Percentiles rank a stretch among this genome's conserved stretches.
These are phyloP conservation scores for Pseudoips prasinana DNA, from an alignment of 2,888 invertebrate species.

Conservation along the genomic window DNA sequence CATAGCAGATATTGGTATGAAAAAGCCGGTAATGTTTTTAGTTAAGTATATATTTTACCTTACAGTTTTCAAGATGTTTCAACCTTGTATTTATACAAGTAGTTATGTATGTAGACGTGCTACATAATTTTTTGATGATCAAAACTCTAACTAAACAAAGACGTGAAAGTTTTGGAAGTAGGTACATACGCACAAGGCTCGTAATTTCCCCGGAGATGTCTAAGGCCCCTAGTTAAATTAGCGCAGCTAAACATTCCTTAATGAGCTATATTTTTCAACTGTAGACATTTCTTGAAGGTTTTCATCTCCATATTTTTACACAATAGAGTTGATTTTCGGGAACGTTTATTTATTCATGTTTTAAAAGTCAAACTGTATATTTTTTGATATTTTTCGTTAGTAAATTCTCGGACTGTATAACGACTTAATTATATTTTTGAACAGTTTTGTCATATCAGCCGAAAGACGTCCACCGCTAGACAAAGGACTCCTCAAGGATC, in stretches of 20 bases:
- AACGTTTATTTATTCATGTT: constrained; percentile 25
- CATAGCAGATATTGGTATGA: too few relatives aligned
- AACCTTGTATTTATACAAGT: too few relatives aligned
- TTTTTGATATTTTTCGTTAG: constrained; percentile 5
- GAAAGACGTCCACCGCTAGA: too few relatives aligned
- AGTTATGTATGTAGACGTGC: too few relatives aligned
- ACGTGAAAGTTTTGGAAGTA: constrained; percentile 55
- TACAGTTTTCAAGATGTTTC: too few relatives aligned
- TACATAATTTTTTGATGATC: constrained; percentile 39
- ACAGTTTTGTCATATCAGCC: too few relatives aligned
- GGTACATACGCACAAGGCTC: constrained; percentile 59
- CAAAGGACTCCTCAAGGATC: too few relatives aligned
- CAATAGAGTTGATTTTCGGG: constrained; percentile 35
- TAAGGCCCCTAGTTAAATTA: constrained; percentile 68
- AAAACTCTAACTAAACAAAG: constrained; percentile 41
- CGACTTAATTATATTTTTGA: too few relatives aligned
- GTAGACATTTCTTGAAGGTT: constrained; percentile 52
- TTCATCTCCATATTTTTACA: constrained; percentile 48
- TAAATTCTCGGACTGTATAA: too few relatives aligned
- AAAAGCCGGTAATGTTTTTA: too few relatives aligned
- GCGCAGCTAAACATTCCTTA: constrained; percentile 70
- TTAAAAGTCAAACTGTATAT: constrained; percentile 24
- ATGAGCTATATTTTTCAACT: constrained; percentile 68
- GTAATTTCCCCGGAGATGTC: constrained; percentile 69
- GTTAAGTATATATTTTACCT: too few relatives aligned